phyloP scores from a whole-genome alignment of 2,797 vertebrate genomes.

The Sphenopsis melanotis region DNA sequence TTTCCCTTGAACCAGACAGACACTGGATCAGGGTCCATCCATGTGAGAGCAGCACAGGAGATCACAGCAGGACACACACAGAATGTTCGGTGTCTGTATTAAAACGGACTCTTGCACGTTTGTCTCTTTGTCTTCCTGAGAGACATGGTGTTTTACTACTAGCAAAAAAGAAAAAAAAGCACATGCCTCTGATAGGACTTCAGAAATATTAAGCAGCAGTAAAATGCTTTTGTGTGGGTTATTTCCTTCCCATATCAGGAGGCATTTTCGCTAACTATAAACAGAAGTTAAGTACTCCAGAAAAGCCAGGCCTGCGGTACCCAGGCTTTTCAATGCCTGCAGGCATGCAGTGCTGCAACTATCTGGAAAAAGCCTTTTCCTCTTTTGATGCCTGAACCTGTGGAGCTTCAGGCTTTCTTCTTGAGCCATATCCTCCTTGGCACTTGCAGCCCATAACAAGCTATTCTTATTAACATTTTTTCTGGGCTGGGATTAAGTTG shows the following conservation, averaged over 20 bases:
- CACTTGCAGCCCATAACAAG: background rate
- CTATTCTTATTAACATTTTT: constrained; percentile 25
- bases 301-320: background rate
- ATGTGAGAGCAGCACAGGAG: background rate
- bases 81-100: fast-evolving
- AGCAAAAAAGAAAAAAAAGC: background rate
- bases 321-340: background rate
- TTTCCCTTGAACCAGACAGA: background rate
- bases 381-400: constrained; percentile 43
- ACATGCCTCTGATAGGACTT: background rate
- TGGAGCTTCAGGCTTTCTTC: constrained; percentile 26
- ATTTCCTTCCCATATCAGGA: constrained; percentile 27
- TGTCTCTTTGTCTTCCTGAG: background rate
- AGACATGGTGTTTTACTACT: background rate
- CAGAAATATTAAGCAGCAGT: constrained; percentile 6
- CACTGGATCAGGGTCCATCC: fast-evolving
- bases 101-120: background rate
- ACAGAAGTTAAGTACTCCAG: background rate
- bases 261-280: constrained; percentile 13
- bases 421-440: constrained; percentile 9
- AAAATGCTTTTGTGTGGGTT: constrained; percentile 22
- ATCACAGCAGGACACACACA: fast-evolving
- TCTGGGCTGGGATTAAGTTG: background rate
- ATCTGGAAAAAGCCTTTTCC: constrained; percentile 34
- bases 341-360: background rate